phyloP scores from a whole-genome alignment of 2,888 invertebrate genomes.

The Rhorus exstirpatorius region DNA sequence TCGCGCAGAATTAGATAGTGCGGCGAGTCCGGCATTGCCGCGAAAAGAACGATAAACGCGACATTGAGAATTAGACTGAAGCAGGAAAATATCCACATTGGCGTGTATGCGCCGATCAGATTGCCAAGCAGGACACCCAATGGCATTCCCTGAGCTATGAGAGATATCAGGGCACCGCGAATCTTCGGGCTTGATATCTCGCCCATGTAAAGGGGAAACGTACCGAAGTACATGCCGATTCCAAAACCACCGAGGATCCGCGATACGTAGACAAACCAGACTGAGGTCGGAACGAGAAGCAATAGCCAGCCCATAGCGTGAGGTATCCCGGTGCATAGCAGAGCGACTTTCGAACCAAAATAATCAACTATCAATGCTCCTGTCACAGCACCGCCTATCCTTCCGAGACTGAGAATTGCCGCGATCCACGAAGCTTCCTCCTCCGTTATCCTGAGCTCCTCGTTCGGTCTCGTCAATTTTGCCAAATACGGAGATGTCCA shows the following conservation, averaged over 20 bases:
- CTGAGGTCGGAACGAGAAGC: slow-evolving; percentile 47
- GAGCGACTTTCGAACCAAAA: slow-evolving; percentile 63
- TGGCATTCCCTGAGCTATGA: slow-evolving; percentile 78
- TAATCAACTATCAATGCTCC: slow-evolving; percentile 65
- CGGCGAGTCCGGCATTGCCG: slow-evolving; percentile 80
- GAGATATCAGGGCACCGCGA: slow-evolving; percentile 76
- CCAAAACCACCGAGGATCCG: slow-evolving; percentile 73
- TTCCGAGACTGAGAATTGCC: slow-evolving; percentile 67
- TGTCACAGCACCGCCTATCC: slow-evolving; percentile 65
- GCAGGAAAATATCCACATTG: slow-evolving; percentile 76
- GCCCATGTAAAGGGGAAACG: slow-evolving; percentile 79
- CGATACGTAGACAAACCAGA: slow-evolving; percentile 69
- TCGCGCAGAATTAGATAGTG: slow-evolving; percentile 74
- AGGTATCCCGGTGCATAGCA: slow-evolving; percentile 66
- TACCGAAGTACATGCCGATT: slow-evolving; percentile 76
- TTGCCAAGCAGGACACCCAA: slow-evolving; percentile 80
- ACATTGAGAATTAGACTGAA: slow-evolving; percentile 77
- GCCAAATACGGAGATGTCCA: slow-evolving; percentile 81
- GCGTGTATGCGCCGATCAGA: slow-evolving; percentile 78
- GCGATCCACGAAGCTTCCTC: slow-evolving; percentile 71
- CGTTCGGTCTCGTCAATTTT: slow-evolving; percentile 69
- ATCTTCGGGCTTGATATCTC: slow-evolving; percentile 78
- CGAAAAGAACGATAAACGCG: slow-evolving; percentile 74
- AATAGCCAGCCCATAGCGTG: slow-evolving; percentile 58
- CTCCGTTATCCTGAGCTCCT: slow-evolving; percentile 62